phyloP scores from a whole-genome alignment of 1,140 invertebrate species.

The Coenobita brevimanus region DNA sequence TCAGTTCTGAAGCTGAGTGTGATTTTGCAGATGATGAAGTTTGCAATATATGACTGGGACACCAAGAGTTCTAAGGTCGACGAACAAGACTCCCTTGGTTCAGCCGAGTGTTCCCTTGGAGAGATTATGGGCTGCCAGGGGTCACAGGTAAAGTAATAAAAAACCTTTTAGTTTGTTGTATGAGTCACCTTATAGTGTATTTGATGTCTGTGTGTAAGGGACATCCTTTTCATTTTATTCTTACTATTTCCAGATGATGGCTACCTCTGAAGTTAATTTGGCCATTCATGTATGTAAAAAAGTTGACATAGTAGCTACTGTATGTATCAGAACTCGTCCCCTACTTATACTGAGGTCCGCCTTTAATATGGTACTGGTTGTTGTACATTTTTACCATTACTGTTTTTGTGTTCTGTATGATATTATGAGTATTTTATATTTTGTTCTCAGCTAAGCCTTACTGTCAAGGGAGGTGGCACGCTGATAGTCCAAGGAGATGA shows the following conservation, averaged over 20 bases:
- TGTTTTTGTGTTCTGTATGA: too few species aligned
- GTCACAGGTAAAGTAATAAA: conserved; percentile 65
- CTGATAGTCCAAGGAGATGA: conserved; percentile 75
- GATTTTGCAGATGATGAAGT: conserved; percentile 71
- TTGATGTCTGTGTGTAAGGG: neutral
- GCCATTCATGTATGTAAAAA: too few species aligned
- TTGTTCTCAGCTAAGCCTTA: conserved; percentile 64
- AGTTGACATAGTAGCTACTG: too few species aligned
- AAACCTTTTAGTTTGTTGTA: neutral
- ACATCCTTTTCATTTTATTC: too few species aligned
- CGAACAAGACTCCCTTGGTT: conserved; percentile 77
- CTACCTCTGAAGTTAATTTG: too few species aligned
- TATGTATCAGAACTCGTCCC: too few species aligned
- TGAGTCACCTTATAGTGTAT: neutral
- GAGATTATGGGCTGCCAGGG: conserved; percentile 75
- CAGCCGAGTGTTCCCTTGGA: conserved; percentile 75
- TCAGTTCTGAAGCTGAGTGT: too few species aligned
- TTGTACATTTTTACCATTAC: too few species aligned
- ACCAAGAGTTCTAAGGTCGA: conserved; percentile 64
- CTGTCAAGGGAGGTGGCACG: conserved; percentile 68
- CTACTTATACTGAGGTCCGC: too few species aligned
- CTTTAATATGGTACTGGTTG: too few species aligned
- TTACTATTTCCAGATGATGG: too few species aligned
- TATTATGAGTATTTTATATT: too few species aligned
- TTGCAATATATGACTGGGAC: conserved; percentile 73